Evolutionary conservation across 2,797 vertebrate species (phyloP).

Genomic region (Alca torda): DNA sequence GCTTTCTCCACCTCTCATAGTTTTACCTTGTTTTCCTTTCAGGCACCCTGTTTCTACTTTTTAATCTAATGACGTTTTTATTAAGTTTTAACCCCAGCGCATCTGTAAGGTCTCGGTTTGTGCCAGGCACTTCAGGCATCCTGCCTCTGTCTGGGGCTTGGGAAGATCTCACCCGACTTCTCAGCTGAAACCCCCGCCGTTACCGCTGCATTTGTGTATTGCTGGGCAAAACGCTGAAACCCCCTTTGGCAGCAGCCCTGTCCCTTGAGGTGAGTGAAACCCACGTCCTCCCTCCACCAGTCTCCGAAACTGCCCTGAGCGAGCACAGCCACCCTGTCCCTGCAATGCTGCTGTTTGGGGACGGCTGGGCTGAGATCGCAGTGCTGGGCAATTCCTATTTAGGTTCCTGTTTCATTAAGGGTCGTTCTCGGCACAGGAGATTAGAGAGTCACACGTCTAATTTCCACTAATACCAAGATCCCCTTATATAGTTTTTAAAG

Average conservation of each 20-base stretch:
- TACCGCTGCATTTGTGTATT: fast-evolving
- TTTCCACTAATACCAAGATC: slow-evolving; percentile 37
- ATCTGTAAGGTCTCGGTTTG: not conserved
- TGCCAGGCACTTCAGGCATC: not conserved
- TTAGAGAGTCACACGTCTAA: not conserved
- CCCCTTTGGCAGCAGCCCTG: not conserved
- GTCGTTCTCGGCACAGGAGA: not conserved
- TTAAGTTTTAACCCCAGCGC: not conserved
- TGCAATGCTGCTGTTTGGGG: fast-evolving
- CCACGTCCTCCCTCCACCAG: fast-evolving
- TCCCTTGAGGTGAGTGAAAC: fast-evolving
- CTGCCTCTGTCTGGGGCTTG: fast-evolving
- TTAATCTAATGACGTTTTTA: too few species aligned
- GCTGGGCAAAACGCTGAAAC: not conserved
- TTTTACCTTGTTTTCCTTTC: not conserved
- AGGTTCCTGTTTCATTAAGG: not conserved
- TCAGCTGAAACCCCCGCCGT: fast-evolving
- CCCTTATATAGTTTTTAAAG: not conserved
- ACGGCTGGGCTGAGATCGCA: fast-evolving
- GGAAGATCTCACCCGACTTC: not conserved
- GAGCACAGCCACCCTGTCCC: fast-evolving
- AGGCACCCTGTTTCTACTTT: not conserved
- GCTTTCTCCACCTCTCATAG: not conserved
- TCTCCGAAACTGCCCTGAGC: fast-evolving
- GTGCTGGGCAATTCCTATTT: fast-evolving